Evolutionary conservation across 2,888 invertebrate genomes (phyloP).

Genomic region (Acrobasis repandana): DNA sequence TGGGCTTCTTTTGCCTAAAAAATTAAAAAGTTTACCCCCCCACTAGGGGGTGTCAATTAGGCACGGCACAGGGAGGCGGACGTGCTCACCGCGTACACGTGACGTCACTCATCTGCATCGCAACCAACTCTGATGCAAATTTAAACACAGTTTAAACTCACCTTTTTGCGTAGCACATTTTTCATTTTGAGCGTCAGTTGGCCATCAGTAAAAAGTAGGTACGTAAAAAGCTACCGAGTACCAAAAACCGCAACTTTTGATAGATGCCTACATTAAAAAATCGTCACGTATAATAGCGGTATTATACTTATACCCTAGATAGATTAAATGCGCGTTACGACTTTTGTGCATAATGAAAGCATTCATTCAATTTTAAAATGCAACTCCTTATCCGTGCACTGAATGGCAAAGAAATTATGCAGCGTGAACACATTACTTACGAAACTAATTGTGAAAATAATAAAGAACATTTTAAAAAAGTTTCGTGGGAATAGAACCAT

Average conservation of each 20-base stretch:
- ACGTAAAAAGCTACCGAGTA: conserved; percentile 20
- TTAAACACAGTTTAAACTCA: conserved; percentile 67
- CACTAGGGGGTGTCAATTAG: conserved; percentile 53
- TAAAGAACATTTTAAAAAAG: conserved; percentile 56
- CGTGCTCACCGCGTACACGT: conserved; percentile 47
- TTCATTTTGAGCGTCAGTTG: conserved; percentile 52
- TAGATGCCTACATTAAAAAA: conserved; percentile 18
- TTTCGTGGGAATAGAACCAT: conserved; percentile 67
- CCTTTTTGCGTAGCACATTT: conserved; percentile 56
- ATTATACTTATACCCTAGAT: conserved; percentile 41
- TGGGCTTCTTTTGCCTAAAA: conserved; percentile 19
- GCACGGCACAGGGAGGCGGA: conserved; percentile 27
- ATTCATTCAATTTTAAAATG: conserved; percentile 60
- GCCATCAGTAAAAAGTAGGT: conserved; percentile 30
- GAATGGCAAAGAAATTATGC: conserved; percentile 68
- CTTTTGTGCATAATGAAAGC: conserved; percentile 50
- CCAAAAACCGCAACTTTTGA: conserved; percentile 3
- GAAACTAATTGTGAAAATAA: conserved; percentile 70
- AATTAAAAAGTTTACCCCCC: conserved; percentile 25
- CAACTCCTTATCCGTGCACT: conserved; percentile 41
- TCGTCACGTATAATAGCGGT: conserved; percentile 15
- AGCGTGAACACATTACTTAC: conserved; percentile 79
- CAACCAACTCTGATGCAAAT: conserved; percentile 62
- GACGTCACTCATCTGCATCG: conserved; percentile 77
- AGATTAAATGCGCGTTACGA: conserved; percentile 59